phyloP scores from a whole-genome alignment of 1,140 invertebrate genomes.

The Drosophila repleta region DNA sequence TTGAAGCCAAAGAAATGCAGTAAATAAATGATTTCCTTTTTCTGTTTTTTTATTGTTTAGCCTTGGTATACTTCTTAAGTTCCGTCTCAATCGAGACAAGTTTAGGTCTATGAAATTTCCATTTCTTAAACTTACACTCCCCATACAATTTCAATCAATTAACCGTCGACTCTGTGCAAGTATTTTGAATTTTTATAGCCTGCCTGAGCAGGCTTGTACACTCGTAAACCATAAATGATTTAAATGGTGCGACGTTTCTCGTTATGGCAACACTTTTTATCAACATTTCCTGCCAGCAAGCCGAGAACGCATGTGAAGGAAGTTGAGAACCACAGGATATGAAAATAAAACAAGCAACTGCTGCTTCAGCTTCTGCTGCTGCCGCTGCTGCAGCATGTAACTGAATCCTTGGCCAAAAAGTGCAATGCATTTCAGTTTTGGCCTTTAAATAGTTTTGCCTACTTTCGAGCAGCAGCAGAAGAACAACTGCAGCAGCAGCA shows the following conservation, averaged over 20 bases:
- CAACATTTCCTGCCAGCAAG: slow-evolving; percentile 65
- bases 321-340: slow-evolving; percentile 66
- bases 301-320: slow-evolving; percentile 52
- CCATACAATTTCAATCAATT: slow-evolving; percentile 29
- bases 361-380: not conserved
- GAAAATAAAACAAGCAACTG: slow-evolving; percentile 57
- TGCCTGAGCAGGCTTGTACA: not conserved
- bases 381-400: slow-evolving; percentile 30
- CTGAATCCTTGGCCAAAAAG: slow-evolving; percentile 55
- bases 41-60: no score
- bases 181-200: not conserved
- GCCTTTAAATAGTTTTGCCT: slow-evolving; percentile 66
- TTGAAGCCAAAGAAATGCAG: no score
- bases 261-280: slow-evolving; percentile 69
- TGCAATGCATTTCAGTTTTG: slow-evolving; percentile 46
- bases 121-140: not conserved
- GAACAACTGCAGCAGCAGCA: slow-evolving; percentile 10
- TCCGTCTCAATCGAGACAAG: no score
- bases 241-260: slow-evolving; percentile 53
- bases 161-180: slow-evolving; percentile 8
- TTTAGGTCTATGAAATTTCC: no score
- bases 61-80: no score
- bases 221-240: slow-evolving; percentile 53
- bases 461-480: slow-evolving; percentile 37
- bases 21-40: no score